Base-by-base conservation (phyloP, 2,888 invertebrate genomes). In the Deilephila porcellus region DNA sequence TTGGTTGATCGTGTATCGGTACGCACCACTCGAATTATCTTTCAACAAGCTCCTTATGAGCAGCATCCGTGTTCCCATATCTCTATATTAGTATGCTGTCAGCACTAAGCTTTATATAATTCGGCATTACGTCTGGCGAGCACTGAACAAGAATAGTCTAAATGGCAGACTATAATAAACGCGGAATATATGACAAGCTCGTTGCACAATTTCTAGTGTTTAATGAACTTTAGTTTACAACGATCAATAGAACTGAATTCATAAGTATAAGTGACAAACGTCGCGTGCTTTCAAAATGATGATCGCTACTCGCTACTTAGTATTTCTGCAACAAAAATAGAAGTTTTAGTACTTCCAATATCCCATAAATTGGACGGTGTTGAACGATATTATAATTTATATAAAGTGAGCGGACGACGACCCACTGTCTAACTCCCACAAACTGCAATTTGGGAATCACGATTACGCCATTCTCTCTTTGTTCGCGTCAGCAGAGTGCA, bases 81-180 rank as follows among this genome's bases (percentile, higher is more conserved):
- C 34, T 72, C 63, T 20, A 72, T 78, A 81, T 78, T 74, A 73
- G 52, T 32, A 73, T 73, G 80, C 74, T 77, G 74, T 72, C 78
- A 78, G 73, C 75, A 76, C 77, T 60, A 25, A 14, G 64, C 71
- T 73, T 76, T 76, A 78, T 76, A 78, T 80, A 79, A 80, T 81
- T 80, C 76, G 74, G 76, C 78, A 77, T 80, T 75, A 77, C 76
- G 82, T 83, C 86, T 88, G 82, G 81, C 80, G 73, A 67, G 73
- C 75, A 77, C 71, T 76, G 77, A 77, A 82, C 84, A 81, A 82
- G 81, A 89, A 88, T 88, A 89, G 85, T 86, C 80, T 81, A 85
- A 86, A 87, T 88, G 87, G 83, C 86, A 85, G 79, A 81, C 85
- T 81, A 86, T 85, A 85, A 86, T 89, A 88, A 85, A 80, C 82